Conservation (phyloP, 2,113 vertebrate genomes). For the Psophia crepitans region DNA sequence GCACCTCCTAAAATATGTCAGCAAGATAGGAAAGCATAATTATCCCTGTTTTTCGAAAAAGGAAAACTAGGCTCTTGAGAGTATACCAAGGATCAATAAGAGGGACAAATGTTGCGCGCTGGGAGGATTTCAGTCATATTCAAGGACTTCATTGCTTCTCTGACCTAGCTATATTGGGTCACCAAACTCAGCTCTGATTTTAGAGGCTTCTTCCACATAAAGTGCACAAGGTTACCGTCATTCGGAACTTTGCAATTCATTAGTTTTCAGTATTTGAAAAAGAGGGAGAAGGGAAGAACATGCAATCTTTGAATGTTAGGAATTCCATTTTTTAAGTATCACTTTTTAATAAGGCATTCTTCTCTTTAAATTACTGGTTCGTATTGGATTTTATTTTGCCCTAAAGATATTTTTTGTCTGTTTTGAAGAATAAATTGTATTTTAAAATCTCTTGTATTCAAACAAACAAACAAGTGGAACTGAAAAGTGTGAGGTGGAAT, state of each 20-base stretch:
- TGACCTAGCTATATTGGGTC: conserved; percentile 52
- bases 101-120: conserved; percentile 10
- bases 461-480: not conserved
- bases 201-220: conserved; percentile 15
- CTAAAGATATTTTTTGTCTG: not conserved
- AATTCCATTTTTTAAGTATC: not conserved
- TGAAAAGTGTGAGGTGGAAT: not conserved
- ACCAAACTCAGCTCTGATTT: conserved; percentile 47
- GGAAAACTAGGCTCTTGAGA: not conserved
- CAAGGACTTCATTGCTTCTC: conserved; percentile 39
- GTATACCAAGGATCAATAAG: not conserved
- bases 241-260: conserved; percentile 49
- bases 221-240: conserved; percentile 47
- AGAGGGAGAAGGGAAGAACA: not conserved
- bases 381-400: not conserved
- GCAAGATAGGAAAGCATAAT: not conserved
- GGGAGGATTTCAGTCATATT: conserved; percentile 43
- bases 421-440: not conserved
- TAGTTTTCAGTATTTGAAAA: conserved; percentile 40
- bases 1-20: not conserved
- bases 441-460: not conserved
- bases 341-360: not conserved
- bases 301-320: not conserved
- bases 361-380: not conserved
- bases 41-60: not conserved